Conservation (phyloP, 2,113 vertebrate genomes). For the Bufo bufo region DNA sequence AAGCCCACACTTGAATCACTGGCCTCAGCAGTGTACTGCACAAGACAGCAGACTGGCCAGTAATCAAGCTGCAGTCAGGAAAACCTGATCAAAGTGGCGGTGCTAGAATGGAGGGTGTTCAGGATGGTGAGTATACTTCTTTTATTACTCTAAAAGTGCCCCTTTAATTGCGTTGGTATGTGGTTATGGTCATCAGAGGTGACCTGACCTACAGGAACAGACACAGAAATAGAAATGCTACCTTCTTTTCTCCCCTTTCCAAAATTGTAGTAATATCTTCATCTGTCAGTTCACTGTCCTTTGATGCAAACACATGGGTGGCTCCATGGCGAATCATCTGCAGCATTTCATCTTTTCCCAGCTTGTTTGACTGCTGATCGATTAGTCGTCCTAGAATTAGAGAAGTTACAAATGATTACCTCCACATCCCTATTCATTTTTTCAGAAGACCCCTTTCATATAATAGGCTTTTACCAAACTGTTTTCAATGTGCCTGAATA, state of each 20-base stretch:
- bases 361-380: conserved; percentile 86
- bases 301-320: conserved; percentile 87
- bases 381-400: conserved; percentile 80
- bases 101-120: too few species aligned
- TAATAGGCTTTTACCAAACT: background rate
- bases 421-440: background rate
- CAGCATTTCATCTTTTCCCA: conserved; percentile 89
- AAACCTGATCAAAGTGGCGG: too few species aligned
- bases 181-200: background rate
- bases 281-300: conserved; percentile 88
- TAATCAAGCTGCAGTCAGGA: too few species aligned
- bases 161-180: background rate
- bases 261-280: conserved; percentile 85
- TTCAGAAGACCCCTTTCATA: background rate
- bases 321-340: conserved; percentile 91
- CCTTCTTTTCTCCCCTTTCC: conserved; percentile 90
- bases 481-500: background rate
- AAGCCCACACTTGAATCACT: too few species aligned
- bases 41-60: too few species aligned
- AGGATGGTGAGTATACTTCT: too few species aligned
- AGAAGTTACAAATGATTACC: background rate
- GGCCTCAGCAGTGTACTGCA: too few species aligned
- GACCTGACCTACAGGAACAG: background rate
- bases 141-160: too few species aligned
- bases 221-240: conserved; percentile 60